phyloP scores from a whole-genome alignment of 2,113 vertebrate genomes.

The Crotalus horridus region DNA sequence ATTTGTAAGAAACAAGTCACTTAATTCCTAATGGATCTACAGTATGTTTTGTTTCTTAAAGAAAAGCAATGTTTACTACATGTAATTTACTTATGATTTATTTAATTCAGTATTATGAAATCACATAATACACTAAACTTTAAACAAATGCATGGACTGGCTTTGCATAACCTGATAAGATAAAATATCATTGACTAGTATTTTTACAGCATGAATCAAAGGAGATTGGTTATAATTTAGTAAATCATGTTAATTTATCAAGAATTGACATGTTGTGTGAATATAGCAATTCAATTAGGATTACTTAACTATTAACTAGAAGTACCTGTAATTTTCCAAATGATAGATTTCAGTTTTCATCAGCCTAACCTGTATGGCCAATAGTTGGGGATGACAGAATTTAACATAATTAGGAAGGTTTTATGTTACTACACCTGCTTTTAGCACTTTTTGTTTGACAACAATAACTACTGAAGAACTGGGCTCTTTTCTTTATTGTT shows the following conservation, averaged over 20 bases:
- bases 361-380: neutral
- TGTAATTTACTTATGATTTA: neutral
- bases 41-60: neutral
- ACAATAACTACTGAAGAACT: neutral
- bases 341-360: neutral
- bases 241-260: neutral
- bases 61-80: neutral
- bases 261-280: neutral
- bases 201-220: neutral
- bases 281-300: neutral
- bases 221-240: neutral
- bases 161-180: neutral
- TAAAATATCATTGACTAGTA: neutral
- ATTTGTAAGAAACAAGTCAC: neutral
- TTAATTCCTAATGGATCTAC: neutral
- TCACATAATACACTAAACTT: neutral
- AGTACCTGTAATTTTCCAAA: neutral
- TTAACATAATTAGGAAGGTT: neutral
- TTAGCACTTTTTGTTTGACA: neutral
- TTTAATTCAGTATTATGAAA: neutral
- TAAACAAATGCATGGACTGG: neutral
- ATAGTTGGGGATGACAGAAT: neutral
- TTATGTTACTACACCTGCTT: neutral
- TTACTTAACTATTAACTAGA: neutral
- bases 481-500: neutral